Percentiles rank a stretch among this genome's conserved stretches.
phyloP scores from a whole-genome alignment of 1,140 invertebrate genomes.

The Scaptomyza pallida region DNA sequence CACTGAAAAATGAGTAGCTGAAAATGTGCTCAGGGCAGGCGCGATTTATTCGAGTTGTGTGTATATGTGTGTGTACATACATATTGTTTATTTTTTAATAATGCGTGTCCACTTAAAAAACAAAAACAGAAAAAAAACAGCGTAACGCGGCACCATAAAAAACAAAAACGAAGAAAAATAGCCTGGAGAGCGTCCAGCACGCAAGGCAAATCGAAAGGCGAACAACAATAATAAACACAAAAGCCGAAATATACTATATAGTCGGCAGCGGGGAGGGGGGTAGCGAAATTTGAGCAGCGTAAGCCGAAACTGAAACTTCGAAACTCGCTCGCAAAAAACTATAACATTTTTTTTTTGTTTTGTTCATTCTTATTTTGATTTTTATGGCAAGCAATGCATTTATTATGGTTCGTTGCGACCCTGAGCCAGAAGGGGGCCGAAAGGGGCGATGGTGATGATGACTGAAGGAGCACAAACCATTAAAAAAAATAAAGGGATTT shows the following conservation, averaged over 20 bases:
- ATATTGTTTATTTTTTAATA: conserved; percentile 83
- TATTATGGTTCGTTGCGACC: conserved; percentile 60
- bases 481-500: conserved; percentile 64
- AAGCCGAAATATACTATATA: conserved; percentile 44
- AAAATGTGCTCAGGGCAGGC: conserved; percentile 43
- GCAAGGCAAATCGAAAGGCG: conserved; percentile 54
- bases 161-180: conserved; percentile 42
- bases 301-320: conserved; percentile 61
- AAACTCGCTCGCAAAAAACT: conserved; percentile 63
- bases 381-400: conserved; percentile 78
- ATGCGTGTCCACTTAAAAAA: conserved; percentile 80
- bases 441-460: conserved; percentile 17
- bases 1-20: conserved; percentile 70
- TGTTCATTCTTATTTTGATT: conserved; percentile 52
- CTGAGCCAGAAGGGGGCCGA: too few species aligned
- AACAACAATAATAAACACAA: conserved; percentile 74
- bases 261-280: neutral
- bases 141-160: conserved; percentile 78
- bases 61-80: conserved; percentile 45
- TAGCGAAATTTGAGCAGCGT: conserved; percentile 66
- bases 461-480: conserved; percentile 42
- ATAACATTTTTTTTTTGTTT: conserved; percentile 56
- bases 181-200: conserved; percentile 53
- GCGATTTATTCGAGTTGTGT: conserved; percentile 29
- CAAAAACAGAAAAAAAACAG: conserved; percentile 60